Percentiles rank a stretch among this genome's conserved stretches.
Conservation (phyloP, 2,113 vertebrate genomes). For the Candoia aspera region DNA sequence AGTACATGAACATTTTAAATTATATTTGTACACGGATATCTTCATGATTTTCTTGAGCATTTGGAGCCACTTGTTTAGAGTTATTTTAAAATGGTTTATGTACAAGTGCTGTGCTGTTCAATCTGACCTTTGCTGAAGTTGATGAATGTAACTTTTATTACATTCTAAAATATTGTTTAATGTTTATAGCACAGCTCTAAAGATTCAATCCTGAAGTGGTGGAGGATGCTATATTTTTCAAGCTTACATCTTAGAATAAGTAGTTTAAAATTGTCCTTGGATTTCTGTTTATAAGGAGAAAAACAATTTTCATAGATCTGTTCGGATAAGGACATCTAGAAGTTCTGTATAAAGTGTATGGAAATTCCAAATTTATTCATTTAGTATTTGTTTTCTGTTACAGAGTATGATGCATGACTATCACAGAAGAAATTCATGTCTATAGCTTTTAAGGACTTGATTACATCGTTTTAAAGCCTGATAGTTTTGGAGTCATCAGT, state of each 20-base stretch:
- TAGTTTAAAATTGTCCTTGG: background rate
- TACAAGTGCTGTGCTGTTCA: background rate
- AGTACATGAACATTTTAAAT: too few species aligned
- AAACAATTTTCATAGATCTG: background rate
- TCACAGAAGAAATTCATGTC: slow-evolving; percentile 93
- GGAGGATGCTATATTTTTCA: background rate
- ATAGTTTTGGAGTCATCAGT: slow-evolving; percentile 86
- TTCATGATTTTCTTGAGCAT: background rate
- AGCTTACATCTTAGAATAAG: background rate
- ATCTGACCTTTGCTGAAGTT: background rate
- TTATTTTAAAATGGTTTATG: background rate
- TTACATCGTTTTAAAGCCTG: slow-evolving; percentile 98
- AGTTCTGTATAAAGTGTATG: background rate
- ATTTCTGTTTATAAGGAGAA: background rate
- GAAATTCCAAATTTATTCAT: background rate
- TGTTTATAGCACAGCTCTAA: background rate
- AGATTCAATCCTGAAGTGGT: background rate
- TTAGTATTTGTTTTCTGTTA: slow-evolving; percentile 51
- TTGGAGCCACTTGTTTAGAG: background rate
- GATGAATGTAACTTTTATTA: background rate
- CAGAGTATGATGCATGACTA: slow-evolving; percentile 93
- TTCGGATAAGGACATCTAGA: background rate
- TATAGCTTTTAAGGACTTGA: slow-evolving; percentile 95
- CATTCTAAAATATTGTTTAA: background rate
- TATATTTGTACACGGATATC: background rate